phyloP scores from a whole-genome alignment of 2,888 invertebrate genomes.

The Heliconius cydno region DNA sequence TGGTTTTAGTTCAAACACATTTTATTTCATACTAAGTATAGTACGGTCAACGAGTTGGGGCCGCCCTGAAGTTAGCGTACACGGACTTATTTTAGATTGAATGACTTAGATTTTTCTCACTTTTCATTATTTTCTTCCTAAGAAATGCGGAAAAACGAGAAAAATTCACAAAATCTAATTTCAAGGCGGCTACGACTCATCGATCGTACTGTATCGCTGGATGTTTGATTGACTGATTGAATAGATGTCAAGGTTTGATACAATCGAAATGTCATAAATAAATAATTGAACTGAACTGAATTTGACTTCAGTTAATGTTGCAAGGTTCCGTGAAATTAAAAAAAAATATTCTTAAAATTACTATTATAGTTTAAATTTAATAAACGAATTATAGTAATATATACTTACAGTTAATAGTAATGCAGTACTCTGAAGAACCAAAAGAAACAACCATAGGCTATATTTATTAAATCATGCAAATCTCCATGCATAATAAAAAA shows the following conservation, averaged over 20 bases:
- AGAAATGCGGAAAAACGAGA: no score
- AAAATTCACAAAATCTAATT: no score
- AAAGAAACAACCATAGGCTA: background rate
- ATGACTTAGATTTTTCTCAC: no score
- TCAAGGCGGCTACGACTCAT: no score
- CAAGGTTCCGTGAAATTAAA: no score
- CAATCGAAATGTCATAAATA: no score
- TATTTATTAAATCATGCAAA: slow-evolving; percentile 7
- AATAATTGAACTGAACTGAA: background rate
- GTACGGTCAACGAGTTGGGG: no score
- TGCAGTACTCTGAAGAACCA: background rate
- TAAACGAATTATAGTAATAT: background rate
- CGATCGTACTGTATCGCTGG: no score
- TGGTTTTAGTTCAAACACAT: background rate
- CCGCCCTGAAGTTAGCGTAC: no score
- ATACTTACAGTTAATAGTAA: background rate
- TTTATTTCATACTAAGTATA: background rate
- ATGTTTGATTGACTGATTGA: background rate
- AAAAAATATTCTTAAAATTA: background rate
- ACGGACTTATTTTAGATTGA: no score
- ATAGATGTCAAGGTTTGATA: background rate
- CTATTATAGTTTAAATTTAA: no score
- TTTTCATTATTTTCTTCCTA: no score
- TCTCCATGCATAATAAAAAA: background rate
- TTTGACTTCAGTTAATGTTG: background rate